Evolutionary conservation across 2,888 invertebrate species (phyloP).

Genomic region (Polyommatus iphigenia): DNA sequence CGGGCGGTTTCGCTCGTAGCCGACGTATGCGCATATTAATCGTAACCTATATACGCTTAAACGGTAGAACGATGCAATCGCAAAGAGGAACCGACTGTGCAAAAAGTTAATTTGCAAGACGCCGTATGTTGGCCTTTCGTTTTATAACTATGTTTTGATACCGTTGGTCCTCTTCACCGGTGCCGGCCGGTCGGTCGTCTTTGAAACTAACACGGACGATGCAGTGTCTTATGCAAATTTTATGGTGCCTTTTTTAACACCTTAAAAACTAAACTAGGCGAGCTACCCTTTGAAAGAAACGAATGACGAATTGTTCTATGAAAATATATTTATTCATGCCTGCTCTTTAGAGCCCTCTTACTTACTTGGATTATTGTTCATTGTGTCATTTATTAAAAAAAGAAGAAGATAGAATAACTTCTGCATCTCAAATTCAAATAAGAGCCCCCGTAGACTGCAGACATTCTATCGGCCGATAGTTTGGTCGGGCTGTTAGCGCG

Average conservation of each 20-base stretch:
- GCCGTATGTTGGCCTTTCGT: not conserved
- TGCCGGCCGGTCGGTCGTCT: not conserved
- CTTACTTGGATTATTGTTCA: too few relatives aligned
- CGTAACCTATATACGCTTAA: constrained; percentile 11
- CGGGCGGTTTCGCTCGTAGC: not conserved
- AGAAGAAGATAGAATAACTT: too few relatives aligned
- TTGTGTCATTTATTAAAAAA: too few relatives aligned
- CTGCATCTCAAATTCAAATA: too few relatives aligned
- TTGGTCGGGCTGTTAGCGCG: too few relatives aligned
- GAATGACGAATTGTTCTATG: too few relatives aligned
- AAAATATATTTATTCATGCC: too few relatives aligned
- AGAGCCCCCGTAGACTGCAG: too few relatives aligned
- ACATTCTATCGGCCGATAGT: too few relatives aligned
- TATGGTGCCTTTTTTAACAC: not conserved
- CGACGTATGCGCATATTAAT: constrained; percentile 24
- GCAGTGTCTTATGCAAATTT: not conserved
- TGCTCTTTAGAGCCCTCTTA: too few relatives aligned
- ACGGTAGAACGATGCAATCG: constrained; percentile 12
- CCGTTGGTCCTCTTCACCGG: not conserved
- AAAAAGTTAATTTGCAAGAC: constrained; percentile 26
- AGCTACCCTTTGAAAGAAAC: too few relatives aligned
- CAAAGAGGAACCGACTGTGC: not conserved
- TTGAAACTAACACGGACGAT: not conserved
- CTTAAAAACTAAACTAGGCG: not conserved
- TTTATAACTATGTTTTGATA: not conserved